Percentiles rank a stretch among this genome's conserved stretches.
These are phyloP conservation scores for Stomatorhinus walkeri DNA, from an alignment of 2,797 vertebrate genomes.

Conservation along the genomic window DNA sequence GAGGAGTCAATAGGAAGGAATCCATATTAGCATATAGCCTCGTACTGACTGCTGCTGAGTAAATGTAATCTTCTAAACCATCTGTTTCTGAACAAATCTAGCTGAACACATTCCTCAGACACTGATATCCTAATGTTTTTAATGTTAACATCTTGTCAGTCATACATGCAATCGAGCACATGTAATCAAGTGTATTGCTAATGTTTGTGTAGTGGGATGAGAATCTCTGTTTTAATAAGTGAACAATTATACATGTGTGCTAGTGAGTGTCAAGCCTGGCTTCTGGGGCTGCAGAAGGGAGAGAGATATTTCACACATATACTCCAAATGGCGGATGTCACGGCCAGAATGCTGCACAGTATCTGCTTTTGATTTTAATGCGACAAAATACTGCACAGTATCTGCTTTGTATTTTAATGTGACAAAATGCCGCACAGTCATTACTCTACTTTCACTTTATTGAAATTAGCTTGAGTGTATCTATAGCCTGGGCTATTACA, in stretches of 20 bases:
- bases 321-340: background rate
- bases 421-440: background rate
- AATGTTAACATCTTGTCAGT: background rate
- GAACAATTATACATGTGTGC: background rate
- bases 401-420: slow-evolving; percentile 2
- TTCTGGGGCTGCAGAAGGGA: background rate
- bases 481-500: slow-evolving; percentile 8
- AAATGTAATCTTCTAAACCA: background rate
- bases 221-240: background rate
- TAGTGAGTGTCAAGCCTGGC: background rate
- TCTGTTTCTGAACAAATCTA: background rate
- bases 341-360: background rate
- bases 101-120: background rate
- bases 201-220: background rate
- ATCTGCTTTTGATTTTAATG: slow-evolving; percentile 19
- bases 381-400: background rate
- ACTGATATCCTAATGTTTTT: background rate
- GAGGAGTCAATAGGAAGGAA: background rate
- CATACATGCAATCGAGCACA: background rate
- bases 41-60: background rate
- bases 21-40: background rate
- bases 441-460: slow-evolving; percentile 23
- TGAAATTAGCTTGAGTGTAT: slow-evolving; percentile 20
- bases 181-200: background rate
- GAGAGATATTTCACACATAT: background rate